phyloP scores from a whole-genome alignment of 2,113 vertebrate genomes.

The Dolichotis patagonum region DNA sequence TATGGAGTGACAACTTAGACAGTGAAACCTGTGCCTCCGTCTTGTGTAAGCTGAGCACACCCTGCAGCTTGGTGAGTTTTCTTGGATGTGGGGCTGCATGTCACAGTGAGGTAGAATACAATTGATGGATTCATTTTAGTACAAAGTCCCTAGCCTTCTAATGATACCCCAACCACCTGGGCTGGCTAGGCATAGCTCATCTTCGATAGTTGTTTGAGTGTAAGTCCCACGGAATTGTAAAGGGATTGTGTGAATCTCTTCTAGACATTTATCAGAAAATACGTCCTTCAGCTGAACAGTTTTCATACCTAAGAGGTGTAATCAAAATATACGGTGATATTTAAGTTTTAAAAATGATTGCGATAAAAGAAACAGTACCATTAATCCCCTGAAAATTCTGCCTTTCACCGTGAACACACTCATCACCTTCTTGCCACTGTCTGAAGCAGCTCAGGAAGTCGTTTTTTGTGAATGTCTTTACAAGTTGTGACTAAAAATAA shows the following conservation, averaged over 20 bases:
- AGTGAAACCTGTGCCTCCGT: accelerated
- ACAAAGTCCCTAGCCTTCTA: background rate
- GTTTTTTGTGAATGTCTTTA: background rate
- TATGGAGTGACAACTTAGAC: background rate
- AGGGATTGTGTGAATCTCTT: background rate
- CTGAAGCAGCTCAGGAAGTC: background rate
- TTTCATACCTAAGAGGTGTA: background rate
- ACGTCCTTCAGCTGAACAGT: background rate
- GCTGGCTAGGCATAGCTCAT: background rate
- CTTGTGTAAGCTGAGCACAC: background rate
- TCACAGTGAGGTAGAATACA: background rate
- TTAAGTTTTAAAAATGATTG: background rate
- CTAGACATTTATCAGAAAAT: background rate
- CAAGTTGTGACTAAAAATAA: background rate
- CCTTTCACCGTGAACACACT: background rate
- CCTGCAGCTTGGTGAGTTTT: background rate
- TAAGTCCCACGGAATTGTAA: background rate
- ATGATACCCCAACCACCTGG: background rate
- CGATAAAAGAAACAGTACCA: background rate
- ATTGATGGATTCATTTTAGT: background rate
- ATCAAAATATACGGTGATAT: background rate
- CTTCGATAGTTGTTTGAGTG: background rate
- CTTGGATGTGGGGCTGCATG: no score
- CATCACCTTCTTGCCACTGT: background rate
- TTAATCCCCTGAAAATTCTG: background rate